phyloP scores from a whole-genome alignment of 2,797 vertebrate species.

The Myiotriccus ornatus region DNA sequence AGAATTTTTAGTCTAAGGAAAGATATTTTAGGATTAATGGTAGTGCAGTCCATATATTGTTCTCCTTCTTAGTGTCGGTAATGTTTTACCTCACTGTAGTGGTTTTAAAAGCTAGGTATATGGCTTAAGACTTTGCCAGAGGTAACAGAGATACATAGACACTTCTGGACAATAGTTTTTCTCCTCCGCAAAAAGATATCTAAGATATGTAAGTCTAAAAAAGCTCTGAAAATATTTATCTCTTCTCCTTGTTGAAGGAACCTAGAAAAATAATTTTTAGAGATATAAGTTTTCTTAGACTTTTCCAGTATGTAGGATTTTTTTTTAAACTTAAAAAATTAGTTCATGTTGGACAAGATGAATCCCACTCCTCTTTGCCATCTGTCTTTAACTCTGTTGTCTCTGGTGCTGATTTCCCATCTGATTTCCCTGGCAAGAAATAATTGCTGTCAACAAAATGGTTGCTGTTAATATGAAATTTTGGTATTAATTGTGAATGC shows the following conservation, averaged over 20 bases:
- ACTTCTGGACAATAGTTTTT: not conserved
- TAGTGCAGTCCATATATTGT: not conserved
- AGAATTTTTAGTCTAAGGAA: not conserved
- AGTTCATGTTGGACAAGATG: slow-evolving; percentile 25
- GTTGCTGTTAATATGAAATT: not conserved
- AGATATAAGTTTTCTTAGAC: not conserved
- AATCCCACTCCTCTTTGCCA: slow-evolving; percentile 53
- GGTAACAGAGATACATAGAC: not conserved
- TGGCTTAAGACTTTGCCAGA: not conserved
- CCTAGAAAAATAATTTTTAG: not conserved
- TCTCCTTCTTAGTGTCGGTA: not conserved
- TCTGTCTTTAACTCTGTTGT: slow-evolving; percentile 63
- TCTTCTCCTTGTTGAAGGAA: not conserved
- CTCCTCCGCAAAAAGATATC: not conserved
- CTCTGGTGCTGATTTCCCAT: slow-evolving; percentile 51
- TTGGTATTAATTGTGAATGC: not conserved
- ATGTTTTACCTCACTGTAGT: not conserved
- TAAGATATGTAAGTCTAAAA: not conserved
- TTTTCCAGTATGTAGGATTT: not conserved
- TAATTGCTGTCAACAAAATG: slow-evolving; percentile 25
- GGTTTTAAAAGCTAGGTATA: not conserved
- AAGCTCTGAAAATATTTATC: not conserved
- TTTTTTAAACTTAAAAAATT: not conserved
- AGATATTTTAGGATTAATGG: not conserved
- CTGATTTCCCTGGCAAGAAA: slow-evolving; percentile 54